phyloP scores from a whole-genome alignment of 2,113 vertebrate species.

The Petrocephalus zakoni region DNA sequence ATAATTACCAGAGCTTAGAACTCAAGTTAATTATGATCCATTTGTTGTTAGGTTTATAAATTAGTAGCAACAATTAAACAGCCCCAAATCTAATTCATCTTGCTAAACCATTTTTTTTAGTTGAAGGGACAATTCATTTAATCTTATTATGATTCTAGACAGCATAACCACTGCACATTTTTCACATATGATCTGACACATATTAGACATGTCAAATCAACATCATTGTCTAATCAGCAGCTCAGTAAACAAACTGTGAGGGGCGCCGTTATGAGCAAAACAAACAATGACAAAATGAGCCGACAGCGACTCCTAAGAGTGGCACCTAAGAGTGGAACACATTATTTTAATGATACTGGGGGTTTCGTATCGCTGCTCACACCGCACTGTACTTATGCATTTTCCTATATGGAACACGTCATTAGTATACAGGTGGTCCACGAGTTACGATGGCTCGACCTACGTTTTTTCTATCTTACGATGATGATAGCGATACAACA shows the following conservation, averaged over 20 bases:
- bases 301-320: background rate
- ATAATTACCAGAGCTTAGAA: conserved; percentile 4
- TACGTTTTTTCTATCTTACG: too few species aligned
- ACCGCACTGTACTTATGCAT: background rate
- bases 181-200: background rate
- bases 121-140: background rate
- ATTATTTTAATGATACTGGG: background rate
- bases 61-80: conserved; percentile 9
- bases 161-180: background rate
- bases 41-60: background rate
- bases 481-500: too few species aligned
- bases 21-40: conserved; percentile 8
- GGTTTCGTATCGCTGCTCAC: background rate
- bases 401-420: background rate
- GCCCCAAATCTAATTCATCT: background rate
- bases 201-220: background rate
- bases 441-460: too few species aligned
- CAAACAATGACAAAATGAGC: background rate
- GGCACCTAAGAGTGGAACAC: background rate
- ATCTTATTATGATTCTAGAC: background rate
- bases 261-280: background rate
- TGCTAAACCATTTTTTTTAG: background rate
- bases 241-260: background rate
- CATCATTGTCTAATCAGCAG: background rate
- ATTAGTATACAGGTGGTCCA: background rate